phyloP scores from a whole-genome alignment of 2,113 vertebrate genomes.

The Myotis brandtii region DNA sequence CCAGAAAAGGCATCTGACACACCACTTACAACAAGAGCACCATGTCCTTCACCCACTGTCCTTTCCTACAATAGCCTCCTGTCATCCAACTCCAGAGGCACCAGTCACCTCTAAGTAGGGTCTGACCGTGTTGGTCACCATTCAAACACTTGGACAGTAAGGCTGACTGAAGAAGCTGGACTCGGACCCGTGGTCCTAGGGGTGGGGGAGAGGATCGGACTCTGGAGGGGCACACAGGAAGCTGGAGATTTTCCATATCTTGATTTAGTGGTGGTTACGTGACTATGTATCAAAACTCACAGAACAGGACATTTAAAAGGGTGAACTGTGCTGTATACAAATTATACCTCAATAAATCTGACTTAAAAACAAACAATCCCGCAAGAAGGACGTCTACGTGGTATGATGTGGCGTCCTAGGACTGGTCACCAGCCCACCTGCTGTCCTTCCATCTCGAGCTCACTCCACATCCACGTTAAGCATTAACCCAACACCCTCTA shows the following conservation, averaged over 20 bases:
- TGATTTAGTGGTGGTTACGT: not conserved
- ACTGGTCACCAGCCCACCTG: not conserved
- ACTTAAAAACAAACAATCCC: not conserved
- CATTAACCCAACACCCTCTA: not conserved
- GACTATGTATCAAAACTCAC: not conserved
- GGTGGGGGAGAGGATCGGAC: not conserved
- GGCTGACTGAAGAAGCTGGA: not conserved
- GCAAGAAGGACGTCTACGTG: not conserved
- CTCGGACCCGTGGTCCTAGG: not conserved
- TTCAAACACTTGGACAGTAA: not conserved
- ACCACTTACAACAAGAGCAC: not conserved
- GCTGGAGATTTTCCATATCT: not conserved
- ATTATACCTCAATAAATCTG: not conserved
- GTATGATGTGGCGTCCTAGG: not conserved
- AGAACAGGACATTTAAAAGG: not conserved
- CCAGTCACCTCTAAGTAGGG: rapidly evolving
- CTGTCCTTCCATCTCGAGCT: not conserved
- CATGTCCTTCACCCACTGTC: rapidly evolving
- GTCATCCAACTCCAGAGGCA: not conserved
- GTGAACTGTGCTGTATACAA: not conserved
- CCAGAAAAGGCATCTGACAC: rapidly evolving
- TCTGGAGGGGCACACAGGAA: no score
- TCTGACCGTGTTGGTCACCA: rapidly evolving
- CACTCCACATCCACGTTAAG: not conserved
- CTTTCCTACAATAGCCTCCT: not conserved